These are phyloP conservation scores for Trileptium ribeirensis DNA, from an alignment of 2,888 invertebrate genomes.

Conservation along the genomic window DNA sequence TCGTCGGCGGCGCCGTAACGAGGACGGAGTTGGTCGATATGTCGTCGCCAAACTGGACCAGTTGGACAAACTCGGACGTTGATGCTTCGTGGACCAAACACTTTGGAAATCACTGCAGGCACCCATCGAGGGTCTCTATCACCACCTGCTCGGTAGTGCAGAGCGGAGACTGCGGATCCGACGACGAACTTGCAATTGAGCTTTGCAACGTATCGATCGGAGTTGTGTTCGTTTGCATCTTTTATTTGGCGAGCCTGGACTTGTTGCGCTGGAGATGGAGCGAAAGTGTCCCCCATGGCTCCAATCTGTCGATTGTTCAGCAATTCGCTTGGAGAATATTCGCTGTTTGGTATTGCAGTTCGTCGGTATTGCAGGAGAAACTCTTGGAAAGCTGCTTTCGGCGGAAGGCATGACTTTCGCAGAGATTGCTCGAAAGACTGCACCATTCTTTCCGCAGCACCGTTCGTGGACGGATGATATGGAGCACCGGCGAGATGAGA, in stretches of 20 bases:
- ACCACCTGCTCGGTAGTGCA: conserved; percentile 7
- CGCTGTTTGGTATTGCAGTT: conserved; percentile 2
- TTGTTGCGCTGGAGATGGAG: conserved; percentile 18
- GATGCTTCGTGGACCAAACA: conserved; percentile 6
- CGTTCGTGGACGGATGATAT: conserved; percentile 36
- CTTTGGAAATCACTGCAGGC: conserved; percentile 22
- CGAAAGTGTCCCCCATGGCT: not conserved
- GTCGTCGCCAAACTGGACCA: conserved; percentile 23
- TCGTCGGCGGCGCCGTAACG: conserved; percentile 17
- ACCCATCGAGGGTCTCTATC: conserved; percentile 24
- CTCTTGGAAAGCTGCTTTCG: conserved; percentile 27
- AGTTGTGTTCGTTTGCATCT: not conserved
- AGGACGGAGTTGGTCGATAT: conserved; percentile 23
- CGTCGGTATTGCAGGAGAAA: conserved; percentile 27
- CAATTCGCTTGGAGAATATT: conserved; percentile 28
- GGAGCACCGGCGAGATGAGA: conserved; percentile 33
- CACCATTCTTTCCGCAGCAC: conserved; percentile 24
- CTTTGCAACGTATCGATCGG: not conserved
- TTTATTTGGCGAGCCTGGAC: conserved; percentile 21
- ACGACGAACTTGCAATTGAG: not conserved
- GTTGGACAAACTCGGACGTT: conserved; percentile 18
- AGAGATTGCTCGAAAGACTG: conserved; percentile 35
- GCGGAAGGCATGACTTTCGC: conserved; percentile 24
- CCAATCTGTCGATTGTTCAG: conserved; percentile 20
- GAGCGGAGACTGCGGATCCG: not conserved